Percentiles rank a stretch among this genome's conserved stretches.
Conservation (phyloP, 2,113 vertebrate genomes). For the Bambusicola thoracicus region DNA sequence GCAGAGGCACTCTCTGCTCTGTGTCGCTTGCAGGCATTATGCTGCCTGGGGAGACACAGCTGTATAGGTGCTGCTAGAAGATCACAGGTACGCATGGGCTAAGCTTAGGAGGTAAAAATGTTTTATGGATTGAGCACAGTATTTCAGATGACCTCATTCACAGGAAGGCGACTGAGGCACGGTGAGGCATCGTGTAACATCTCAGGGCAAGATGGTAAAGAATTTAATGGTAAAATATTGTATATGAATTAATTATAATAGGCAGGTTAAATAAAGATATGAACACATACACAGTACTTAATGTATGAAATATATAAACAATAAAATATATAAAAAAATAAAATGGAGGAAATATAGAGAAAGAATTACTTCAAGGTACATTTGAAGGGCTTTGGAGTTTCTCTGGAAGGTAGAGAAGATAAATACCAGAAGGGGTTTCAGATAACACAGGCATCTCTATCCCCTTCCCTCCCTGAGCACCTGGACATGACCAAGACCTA, state of each 20-base stretch:
- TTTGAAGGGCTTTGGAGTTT: neutral
- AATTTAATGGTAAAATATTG: neutral
- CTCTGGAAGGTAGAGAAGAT: neutral
- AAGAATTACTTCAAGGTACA: neutral
- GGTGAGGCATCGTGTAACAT: neutral
- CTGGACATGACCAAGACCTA: neutral
- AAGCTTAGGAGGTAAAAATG: neutral
- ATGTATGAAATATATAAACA: neutral
- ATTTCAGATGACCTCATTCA: neutral
- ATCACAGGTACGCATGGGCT: neutral
- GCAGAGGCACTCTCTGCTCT: constrained; percentile 2
- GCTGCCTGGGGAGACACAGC: neutral
- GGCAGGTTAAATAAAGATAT: neutral
- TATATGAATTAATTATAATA: neutral
- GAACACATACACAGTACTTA: neutral
- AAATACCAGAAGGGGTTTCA: neutral
- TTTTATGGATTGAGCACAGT: neutral
- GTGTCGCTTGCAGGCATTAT: neutral
- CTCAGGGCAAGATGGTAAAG: neutral
- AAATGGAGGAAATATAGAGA: neutral
- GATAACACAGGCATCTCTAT: neutral
- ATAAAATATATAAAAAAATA: neutral
- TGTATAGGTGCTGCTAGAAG: neutral
- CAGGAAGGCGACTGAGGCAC: no score
- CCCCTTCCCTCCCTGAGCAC: neutral